A percentile compares a stretch with the other conserved stretches of the same genome.
Conservation (phyloP, 2,888 invertebrate species). For the Polyploca ridens region DNA sequence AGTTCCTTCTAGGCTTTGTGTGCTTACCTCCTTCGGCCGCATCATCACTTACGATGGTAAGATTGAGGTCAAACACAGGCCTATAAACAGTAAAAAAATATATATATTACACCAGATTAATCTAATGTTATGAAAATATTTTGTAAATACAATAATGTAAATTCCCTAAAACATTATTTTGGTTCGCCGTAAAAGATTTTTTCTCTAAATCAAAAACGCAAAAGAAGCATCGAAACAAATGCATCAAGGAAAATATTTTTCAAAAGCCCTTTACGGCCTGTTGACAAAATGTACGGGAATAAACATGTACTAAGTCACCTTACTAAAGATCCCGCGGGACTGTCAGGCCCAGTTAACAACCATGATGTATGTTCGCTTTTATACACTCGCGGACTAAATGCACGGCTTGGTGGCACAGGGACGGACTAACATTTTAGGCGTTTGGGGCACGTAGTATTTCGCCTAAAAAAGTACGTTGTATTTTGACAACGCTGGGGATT, state of each 20-base stretch:
- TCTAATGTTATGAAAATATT: no score
- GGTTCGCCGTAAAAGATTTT: not conserved
- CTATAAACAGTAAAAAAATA: no score
- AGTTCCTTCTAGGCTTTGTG: no score
- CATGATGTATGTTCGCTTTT: constrained; percentile 60
- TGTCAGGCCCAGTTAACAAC: constrained; percentile 49
- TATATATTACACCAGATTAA: no score
- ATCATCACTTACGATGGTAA: no score
- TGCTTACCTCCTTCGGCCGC: no score
- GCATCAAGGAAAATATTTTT: constrained; percentile 3
- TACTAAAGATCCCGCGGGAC: constrained; percentile 16
- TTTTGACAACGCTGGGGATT: not conserved
- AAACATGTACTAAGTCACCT: constrained; percentile 32
- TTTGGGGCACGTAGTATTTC: not conserved
- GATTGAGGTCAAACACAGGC: no score
- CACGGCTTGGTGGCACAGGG: constrained; percentile 25
- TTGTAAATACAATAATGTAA: no score
- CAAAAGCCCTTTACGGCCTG: constrained; percentile 12
- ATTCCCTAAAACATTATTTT: not conserved
- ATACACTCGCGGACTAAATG: constrained; percentile 48
- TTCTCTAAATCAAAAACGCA: not conserved
- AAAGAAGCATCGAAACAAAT: not conserved
- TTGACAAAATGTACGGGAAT: constrained; percentile 36
- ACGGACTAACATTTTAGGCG: constrained; percentile 30
- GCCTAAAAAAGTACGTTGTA: not conserved